These are phyloP conservation scores for Scaptomyza graminum DNA, from an alignment of 1,140 invertebrate genomes.

Conservation along the genomic window DNA sequence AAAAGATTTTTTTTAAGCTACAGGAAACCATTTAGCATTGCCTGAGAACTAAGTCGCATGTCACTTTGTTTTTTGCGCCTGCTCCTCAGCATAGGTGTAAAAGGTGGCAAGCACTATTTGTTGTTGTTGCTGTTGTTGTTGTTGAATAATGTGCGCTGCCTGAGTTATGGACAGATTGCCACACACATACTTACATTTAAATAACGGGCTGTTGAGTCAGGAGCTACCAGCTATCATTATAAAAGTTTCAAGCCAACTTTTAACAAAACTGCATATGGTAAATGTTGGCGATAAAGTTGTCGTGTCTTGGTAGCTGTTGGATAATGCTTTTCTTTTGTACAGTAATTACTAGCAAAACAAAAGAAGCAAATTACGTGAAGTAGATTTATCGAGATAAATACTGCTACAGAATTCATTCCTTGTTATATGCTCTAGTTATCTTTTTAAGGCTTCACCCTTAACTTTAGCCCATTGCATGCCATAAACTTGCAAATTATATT, in stretches of 20 bases:
- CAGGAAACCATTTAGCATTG: slow-evolving; percentile 79
- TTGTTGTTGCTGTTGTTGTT: slow-evolving; percentile 45
- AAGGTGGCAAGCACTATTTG: slow-evolving; percentile 58
- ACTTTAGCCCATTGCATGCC: neutral
- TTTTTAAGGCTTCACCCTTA: too few species aligned
- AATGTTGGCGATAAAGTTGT: slow-evolving; percentile 24
- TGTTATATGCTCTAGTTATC: neutral
- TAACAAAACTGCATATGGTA: slow-evolving; percentile 27
- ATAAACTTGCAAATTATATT: neutral
- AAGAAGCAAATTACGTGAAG: neutral
- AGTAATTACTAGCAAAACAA: neutral
- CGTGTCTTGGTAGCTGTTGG: slow-evolving; percentile 8
- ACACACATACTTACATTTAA: slow-evolving; percentile 55
- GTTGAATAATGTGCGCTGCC: slow-evolving; percentile 54
- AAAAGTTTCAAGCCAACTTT: slow-evolving; percentile 6
- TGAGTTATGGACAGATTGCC: slow-evolving; percentile 78
- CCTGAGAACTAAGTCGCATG: slow-evolving; percentile 77
- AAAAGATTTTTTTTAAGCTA: slow-evolving; percentile 20
- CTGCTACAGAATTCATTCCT: neutral
- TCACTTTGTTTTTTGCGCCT: slow-evolving; percentile 65
- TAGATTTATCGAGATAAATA: neutral
- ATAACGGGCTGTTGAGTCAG: slow-evolving; percentile 34
- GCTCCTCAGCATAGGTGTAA: slow-evolving; percentile 53
- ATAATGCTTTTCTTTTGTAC: neutral
- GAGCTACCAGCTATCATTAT: slow-evolving; percentile 19